A percentile compares a stretch with the other conserved stretches of the same genome.
Conservation (phyloP, 2,888 invertebrate genomes). For the Drepana falcataria region DNA sequence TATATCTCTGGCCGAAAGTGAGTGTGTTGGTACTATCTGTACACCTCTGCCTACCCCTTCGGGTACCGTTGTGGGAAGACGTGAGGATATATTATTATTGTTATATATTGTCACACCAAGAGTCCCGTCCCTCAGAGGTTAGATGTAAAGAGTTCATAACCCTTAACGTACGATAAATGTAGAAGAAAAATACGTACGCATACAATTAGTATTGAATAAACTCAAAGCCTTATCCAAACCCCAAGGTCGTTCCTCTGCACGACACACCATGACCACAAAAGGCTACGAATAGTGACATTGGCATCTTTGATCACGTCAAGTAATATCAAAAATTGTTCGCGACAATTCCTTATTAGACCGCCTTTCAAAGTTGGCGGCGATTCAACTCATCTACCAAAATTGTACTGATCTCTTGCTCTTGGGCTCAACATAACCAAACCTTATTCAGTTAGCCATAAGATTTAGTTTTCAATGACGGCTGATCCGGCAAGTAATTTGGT, state of each 20-base stretch:
- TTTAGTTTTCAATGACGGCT: not conserved
- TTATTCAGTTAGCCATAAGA: not conserved
- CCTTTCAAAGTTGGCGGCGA: slow-evolving; percentile 19
- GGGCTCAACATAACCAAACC: not conserved
- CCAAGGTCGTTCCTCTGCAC: slow-evolving; percentile 1
- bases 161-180: not conserved
- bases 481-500: slow-evolving; percentile 6
- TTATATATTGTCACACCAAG: no score
- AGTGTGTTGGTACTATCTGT: no score
- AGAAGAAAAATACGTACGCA: slow-evolving; percentile 3
- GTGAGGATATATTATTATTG: no score
- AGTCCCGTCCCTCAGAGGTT: no score
- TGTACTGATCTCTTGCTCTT: slow-evolving; percentile 4
- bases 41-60: no score
- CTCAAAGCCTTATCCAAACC: not conserved
- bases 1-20: no score
- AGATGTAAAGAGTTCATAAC: no score
- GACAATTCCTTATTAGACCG: slow-evolving; percentile 40
- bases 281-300: slow-evolving; percentile 16
- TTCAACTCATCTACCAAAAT: slow-evolving; percentile 22
- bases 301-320: slow-evolving; percentile 10
- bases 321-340: slow-evolving; percentile 21
- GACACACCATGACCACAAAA: slow-evolving; percentile 4
- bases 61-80: no score
- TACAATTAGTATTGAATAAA: not conserved